Conservation (phyloP, 1,140 invertebrate species). For the Trachymyrmex septentrionalis region DNA sequence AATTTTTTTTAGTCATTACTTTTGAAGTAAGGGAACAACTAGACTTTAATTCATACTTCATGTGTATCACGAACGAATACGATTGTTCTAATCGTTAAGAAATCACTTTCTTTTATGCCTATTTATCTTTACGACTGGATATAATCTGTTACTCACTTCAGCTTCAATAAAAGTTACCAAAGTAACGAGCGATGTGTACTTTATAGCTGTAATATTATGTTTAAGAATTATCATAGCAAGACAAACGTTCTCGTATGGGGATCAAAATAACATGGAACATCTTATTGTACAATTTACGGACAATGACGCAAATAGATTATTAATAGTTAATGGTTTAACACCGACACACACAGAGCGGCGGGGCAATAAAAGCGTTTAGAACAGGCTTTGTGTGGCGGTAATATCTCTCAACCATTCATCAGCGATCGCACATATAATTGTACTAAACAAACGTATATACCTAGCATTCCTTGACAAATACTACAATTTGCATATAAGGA, state of each 20-base stretch:
- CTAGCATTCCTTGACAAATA: constrained; percentile 48
- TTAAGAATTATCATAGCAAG: neutral
- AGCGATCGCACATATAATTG: constrained; percentile 51
- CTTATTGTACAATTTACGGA: constrained; percentile 35
- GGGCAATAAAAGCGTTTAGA: constrained; percentile 40
- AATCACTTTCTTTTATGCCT: constrained; percentile 14
- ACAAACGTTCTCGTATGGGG: neutral
- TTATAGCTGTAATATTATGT: neutral
- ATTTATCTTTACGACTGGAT: neutral
- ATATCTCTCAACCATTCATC: constrained; percentile 45
- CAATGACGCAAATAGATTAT: constrained; percentile 47
- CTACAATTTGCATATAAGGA: constrained; percentile 59
- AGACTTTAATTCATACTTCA: neutral
- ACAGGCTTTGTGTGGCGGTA: neutral
- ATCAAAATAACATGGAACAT: constrained; percentile 27
- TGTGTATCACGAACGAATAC: neutral
- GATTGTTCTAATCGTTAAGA: neutral
- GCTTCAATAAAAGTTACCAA: constrained; percentile 8
- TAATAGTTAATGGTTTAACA: constrained; percentile 29
- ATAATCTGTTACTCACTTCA: neutral
- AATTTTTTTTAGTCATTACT: too few species aligned
- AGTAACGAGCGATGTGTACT: constrained; percentile 19
- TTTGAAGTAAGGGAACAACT: too few species aligned
- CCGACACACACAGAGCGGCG: constrained; percentile 11
- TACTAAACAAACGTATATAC: constrained; percentile 42